Conservation (phyloP, 1,140 invertebrate species). For the Protaetia brevitarsis region DNA sequence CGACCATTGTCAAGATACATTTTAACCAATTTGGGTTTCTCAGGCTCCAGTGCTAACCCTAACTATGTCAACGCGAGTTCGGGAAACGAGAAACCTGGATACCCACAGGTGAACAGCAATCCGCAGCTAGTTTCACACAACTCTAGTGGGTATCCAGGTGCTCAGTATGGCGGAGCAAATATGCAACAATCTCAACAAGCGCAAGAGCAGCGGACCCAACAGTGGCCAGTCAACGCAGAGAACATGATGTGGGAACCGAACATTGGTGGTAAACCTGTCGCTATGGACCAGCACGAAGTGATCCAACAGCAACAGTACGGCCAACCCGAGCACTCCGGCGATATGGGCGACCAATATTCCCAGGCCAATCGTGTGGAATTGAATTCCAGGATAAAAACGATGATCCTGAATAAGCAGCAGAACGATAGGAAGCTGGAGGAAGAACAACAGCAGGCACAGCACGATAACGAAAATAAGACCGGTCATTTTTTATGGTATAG, state of each 20-base stretch:
- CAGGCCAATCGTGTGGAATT: constrained; percentile 66
- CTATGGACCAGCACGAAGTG: constrained; percentile 37
- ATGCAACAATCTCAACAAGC: constrained; percentile 41
- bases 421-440: constrained; percentile 55
- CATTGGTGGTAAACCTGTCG: constrained; percentile 37
- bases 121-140: constrained; percentile 87
- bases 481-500: constrained; percentile 93
- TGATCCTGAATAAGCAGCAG: constrained; percentile 82
- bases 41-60: constrained; percentile 49
- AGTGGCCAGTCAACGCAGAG: constrained; percentile 36
- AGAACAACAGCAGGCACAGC: constrained; percentile 47
- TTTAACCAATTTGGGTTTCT: too few species aligned
- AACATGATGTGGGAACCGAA: constrained; percentile 27
- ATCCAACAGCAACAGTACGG: constrained; percentile 48
- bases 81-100: constrained; percentile 95
- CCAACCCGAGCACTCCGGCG: constrained; percentile 27
- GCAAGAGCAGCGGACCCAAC: constrained; percentile 35
- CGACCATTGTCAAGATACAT: too few species aligned
- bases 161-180: constrained; percentile 66
- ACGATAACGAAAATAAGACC: constrained; percentile 61
- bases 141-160: constrained; percentile 90
- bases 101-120: constrained; percentile 88
- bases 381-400: constrained; percentile 79
- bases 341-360: constrained; percentile 31
- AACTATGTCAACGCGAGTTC: constrained; percentile 60